Base-by-base conservation (phyloP, 2,113 vertebrate genomes). In the Hepsetus odoe region DNA sequence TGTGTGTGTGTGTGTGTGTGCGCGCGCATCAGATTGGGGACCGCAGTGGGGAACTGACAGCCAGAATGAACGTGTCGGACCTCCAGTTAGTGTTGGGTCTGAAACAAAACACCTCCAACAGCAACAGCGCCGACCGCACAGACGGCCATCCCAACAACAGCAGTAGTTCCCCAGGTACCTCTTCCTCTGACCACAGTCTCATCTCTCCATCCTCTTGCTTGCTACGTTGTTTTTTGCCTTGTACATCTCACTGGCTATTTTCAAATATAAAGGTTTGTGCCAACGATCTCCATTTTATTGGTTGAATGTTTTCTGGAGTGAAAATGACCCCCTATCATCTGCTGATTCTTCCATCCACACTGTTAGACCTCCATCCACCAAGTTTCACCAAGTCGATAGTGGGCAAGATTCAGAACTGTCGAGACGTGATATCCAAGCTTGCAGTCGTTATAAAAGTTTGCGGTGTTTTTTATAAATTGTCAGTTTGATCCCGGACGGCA, bases 51-150 rank as follows among this genome's bases (percentile, higher is more conserved):
- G 97, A 99, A 72, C 89, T 95, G 49, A 98, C 97, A 0, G 97
- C 97, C 26, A 92, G 93, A 76, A 94, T 98, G 87, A 99, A 98
- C 77, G 89, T 99, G 82, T 96, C 96, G 1, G 96, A 98, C 84
- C 95, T 99, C 53, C 96, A 96, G 62, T 91, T 96, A 90, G 96
- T 96, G 51, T 94, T 98, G 49, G 94, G 95, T 70, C 87, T 99
- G 30, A 91, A 90, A 74, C 87, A 88, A 64, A 92, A 82, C 82
- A 76, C 82, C 59, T 93, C 91, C 71, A 93, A 91, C 85, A 87
- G 92, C 16, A 94, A 94, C 84, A 92, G 90, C 24, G 94, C 95
- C 46, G 55, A 91, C 51, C 95, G 94, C 86, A 93, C 92, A 49
- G 96, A 91, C 84, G 91, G 90, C 20, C 76, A 93, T 83, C 42